Conservation (phyloP, 2,888 invertebrate species). For the Autographa gamma region DNA sequence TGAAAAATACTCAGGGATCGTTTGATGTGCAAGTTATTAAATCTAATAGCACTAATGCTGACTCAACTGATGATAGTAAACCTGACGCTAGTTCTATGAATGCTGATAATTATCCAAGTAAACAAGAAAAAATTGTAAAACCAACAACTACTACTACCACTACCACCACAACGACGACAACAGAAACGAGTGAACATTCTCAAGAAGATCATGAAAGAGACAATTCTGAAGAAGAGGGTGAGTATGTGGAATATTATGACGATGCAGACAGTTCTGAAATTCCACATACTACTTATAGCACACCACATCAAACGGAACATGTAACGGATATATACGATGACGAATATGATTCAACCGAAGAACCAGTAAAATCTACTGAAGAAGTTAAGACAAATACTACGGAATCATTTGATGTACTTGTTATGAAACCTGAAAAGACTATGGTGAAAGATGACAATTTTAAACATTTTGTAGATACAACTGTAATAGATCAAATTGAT, state of each 20-base stretch:
- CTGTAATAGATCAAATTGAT: constrained; percentile 87
- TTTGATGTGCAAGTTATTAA: constrained; percentile 89
- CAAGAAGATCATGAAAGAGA: constrained; percentile 69
- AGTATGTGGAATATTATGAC: constrained; percentile 82
- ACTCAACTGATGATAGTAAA: constrained; percentile 76
- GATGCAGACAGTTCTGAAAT: constrained; percentile 76
- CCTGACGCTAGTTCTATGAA: constrained; percentile 84
- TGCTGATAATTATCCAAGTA: constrained; percentile 75
- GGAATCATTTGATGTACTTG: constrained; percentile 86
- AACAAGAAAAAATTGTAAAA: constrained; percentile 54
- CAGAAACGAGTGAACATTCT: constrained; percentile 45
- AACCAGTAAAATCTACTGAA: constrained; percentile 69
- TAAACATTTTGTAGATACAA: constrained; percentile 89
- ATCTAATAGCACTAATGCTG: constrained; percentile 73
- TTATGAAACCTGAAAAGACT: constrained; percentile 87
- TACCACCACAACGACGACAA: constrained; percentile 58
- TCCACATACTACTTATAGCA: constrained; percentile 71
- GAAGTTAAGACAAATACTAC: constrained; percentile 68
- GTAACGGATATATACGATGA: constrained; percentile 83
- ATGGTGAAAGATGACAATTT: constrained; percentile 89
- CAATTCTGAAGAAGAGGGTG: constrained; percentile 75
- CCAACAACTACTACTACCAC: constrained; percentile 62
- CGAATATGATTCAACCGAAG: constrained; percentile 83
- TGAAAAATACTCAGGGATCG: constrained; percentile 83
- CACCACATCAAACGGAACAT: constrained; percentile 68